Evolutionary conservation across 1,140 invertebrate genomes (phyloP).

Genomic region (Caerostris extrusa): DNA sequence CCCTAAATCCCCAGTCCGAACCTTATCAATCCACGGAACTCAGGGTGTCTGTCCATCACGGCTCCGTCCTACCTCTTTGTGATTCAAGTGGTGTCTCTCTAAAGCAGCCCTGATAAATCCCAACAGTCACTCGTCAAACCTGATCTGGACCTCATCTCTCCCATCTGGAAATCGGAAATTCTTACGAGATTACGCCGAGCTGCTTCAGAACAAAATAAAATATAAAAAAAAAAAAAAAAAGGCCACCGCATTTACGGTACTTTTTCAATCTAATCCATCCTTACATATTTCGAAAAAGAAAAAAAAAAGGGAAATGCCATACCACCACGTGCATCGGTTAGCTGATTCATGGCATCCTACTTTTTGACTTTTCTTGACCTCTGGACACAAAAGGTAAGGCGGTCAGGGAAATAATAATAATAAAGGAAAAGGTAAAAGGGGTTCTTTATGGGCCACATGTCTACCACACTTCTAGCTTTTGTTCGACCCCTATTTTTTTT

Average conservation of each 20-base stretch:
- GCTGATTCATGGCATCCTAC: background rate
- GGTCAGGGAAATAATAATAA: background rate
- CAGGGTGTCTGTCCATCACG: background rate
- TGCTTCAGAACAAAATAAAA: background rate
- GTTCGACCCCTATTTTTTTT: background rate
- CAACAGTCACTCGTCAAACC: background rate
- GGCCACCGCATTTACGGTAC: background rate
- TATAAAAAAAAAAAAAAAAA: background rate
- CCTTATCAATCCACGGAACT: too few relatives aligned
- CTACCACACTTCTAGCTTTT: constrained; percentile 9
- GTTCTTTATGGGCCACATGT: constrained; percentile 4
- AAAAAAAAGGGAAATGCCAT: background rate
- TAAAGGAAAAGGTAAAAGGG: background rate
- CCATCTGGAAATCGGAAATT: constrained; percentile 16
- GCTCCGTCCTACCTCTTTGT: background rate
- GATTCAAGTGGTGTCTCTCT: background rate
- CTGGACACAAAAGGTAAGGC: constrained; percentile 6
- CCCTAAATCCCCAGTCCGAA: too few relatives aligned
- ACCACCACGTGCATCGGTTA: background rate
- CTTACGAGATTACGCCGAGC: background rate
- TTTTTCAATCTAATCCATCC: constrained; percentile 13
- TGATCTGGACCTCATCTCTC: background rate
- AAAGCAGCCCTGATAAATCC: background rate
- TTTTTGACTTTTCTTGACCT: constrained; percentile 44
- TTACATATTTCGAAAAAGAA: background rate